These are phyloP conservation scores for Clavelina lepadiformis DNA, from an alignment of 23 tunicate species.

Conservation along the genomic window DNA sequence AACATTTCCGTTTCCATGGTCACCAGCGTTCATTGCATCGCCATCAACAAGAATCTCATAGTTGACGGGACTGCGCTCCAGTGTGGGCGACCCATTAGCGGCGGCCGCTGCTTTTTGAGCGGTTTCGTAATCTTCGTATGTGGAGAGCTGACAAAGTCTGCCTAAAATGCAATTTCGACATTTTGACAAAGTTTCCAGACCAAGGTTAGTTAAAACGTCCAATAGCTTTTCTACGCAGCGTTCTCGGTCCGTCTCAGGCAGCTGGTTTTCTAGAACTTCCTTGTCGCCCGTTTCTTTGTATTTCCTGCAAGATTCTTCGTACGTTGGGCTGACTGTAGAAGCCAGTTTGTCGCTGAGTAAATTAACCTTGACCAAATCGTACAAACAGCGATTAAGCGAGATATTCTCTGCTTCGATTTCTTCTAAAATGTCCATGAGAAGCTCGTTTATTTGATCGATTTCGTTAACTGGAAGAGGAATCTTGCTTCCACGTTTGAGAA, in stretches of 20 bases:
- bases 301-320: neutral
- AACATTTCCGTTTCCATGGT: neutral
- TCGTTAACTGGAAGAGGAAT: constrained; percentile 15
- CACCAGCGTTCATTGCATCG: neutral
- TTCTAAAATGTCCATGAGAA: constrained; percentile 63
- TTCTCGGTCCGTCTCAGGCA: constrained; percentile 4
- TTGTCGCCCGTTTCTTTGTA: neutral
- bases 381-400: constrained; percentile 28
- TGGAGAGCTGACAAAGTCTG: constrained; percentile 54
- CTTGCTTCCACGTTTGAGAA: neutral
- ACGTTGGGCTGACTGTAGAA: constrained; percentile 12
- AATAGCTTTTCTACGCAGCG: constrained; percentile 34
- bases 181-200: constrained; percentile 16
- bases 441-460: constrained; percentile 47
- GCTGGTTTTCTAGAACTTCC: neutral
- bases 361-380: constrained; percentile 23
- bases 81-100: constrained; percentile 4
- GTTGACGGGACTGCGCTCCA: no score
- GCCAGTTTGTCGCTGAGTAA: constrained; percentile 40
- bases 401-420: constrained; percentile 72
- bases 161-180: constrained; percentile 48
- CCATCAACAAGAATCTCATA: neutral
- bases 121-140: constrained; percentile 50
- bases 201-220: constrained; percentile 49
- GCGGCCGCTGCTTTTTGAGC: constrained; percentile 60